Evolutionary conservation across 2,888 invertebrate species (phyloP).

Genomic region (Deilephila porcellus): DNA sequence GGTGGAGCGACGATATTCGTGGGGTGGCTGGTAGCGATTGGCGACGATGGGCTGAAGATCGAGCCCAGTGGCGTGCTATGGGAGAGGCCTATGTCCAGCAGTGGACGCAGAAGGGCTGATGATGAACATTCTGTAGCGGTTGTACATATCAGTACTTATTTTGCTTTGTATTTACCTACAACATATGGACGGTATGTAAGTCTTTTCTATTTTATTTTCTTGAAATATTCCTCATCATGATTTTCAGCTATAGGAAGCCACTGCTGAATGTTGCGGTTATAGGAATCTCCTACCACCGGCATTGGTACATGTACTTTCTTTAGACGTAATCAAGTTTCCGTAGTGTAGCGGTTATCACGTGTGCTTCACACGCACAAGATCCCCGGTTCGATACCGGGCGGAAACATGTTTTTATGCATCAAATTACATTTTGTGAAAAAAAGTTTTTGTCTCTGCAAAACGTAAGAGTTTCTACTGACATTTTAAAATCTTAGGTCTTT

Average conservation of each 20-base stretch:
- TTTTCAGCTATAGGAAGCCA: too few species aligned
- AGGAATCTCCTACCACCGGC: too few species aligned
- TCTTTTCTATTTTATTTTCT: too few species aligned
- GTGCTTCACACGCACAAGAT: constrained; percentile 92
- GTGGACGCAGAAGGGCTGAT: too few species aligned
- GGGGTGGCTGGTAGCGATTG: too few species aligned
- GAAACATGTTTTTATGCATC: constrained; percentile 76
- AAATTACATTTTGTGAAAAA: neutral
- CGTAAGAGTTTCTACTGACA: neutral
- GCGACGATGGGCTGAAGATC: too few species aligned
- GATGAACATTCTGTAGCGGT: neutral
- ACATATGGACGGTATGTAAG: neutral
- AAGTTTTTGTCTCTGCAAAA: neutral
- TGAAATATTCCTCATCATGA: too few species aligned
- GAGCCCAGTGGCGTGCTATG: too few species aligned
- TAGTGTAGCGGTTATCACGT: constrained; percentile 92
- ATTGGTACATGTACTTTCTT: neutral
- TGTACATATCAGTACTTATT: neutral
- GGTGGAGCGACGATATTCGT: too few species aligned
- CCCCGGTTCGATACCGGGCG: constrained; percentile 90
- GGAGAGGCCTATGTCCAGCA: too few species aligned
- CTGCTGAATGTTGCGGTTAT: too few species aligned
- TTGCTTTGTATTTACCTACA: neutral
- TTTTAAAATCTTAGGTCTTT: neutral
- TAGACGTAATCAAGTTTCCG: constrained; percentile 79